Percentiles rank a stretch among this genome's conserved stretches.
phyloP scores from a whole-genome alignment of 2,113 vertebrate genomes.

The Neolamprologus brichardi region DNA sequence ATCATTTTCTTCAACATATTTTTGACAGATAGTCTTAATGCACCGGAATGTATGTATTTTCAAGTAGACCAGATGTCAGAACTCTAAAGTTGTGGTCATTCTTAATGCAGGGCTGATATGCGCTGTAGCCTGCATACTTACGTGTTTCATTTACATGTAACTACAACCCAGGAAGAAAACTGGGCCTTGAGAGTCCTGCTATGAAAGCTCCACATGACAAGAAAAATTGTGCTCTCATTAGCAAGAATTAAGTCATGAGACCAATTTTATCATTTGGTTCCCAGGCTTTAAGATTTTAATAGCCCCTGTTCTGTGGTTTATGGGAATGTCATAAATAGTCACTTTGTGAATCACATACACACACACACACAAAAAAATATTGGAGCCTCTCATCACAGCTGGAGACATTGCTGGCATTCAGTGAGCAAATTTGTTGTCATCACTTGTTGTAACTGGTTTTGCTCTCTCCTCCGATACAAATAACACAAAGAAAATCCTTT shows the following conservation, averaged over 20 bases:
- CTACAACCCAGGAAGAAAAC: not conserved
- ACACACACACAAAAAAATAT: not conserved
- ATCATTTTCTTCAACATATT: not conserved
- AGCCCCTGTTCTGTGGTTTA: slow-evolving; percentile 33
- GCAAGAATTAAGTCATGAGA: slow-evolving; percentile 41
- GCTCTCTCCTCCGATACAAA: not conserved
- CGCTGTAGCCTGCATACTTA: not conserved
- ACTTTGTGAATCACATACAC: slow-evolving; percentile 19
- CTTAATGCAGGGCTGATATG: not conserved
- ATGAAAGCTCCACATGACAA: slow-evolving; percentile 7
- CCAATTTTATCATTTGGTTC: slow-evolving; percentile 35
- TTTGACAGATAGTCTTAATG: not conserved
- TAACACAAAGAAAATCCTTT: not conserved
- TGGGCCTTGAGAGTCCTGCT: not conserved
- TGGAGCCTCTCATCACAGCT: slow-evolving; percentile 20
- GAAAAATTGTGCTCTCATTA: slow-evolving; percentile 41
- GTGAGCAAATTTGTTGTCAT: not conserved
- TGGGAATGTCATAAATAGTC: slow-evolving; percentile 36
- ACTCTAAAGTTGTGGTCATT: not conserved
- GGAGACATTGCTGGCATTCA: slow-evolving; percentile 5
- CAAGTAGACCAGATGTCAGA: not conserved
- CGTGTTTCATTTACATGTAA: not conserved
- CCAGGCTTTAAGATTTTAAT: slow-evolving; percentile 31
- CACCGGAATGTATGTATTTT: not conserved
- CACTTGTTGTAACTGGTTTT: slow-evolving; percentile 15